A percentile compares a stretch with the other conserved stretches of the same genome.
Evolutionary conservation across 2,888 invertebrate genomes (phyloP).

Genomic region (Acronicta psi): DNA sequence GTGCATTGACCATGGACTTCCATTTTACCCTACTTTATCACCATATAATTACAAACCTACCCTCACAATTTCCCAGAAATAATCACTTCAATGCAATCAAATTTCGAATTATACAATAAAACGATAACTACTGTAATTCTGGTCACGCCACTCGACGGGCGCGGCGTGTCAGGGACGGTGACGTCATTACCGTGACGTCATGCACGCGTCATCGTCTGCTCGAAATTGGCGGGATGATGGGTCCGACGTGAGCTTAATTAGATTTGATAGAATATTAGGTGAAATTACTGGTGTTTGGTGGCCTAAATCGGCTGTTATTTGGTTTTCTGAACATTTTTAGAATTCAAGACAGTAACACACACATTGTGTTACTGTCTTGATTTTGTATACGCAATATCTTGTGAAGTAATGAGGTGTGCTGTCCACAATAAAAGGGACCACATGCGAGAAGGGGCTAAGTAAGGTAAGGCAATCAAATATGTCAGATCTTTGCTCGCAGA

Average conservation of each 20-base stretch:
- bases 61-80: slow-evolving; percentile 16
- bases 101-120: slow-evolving; percentile 24
- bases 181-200: slow-evolving; percentile 47
- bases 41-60: not conserved
- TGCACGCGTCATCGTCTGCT: slow-evolving; percentile 22
- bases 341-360: no score
- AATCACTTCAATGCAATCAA: slow-evolving; percentile 42
- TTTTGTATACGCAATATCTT: no score
- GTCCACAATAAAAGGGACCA: no score
- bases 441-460: no score
- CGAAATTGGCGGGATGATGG: slow-evolving; percentile 18
- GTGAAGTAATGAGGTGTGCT: no score
- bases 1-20: no score
- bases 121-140: slow-evolving; percentile 29
- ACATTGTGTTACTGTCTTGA: no score
- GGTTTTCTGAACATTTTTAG: no score
- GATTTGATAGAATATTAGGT: slow-evolving; percentile 5
- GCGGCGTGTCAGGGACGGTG: slow-evolving; percentile 34
- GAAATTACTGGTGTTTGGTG: not conserved
- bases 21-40: not conserved
- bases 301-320: no score
- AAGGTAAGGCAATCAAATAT: no score
- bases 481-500: no score
- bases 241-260: slow-evolving; percentile 16
- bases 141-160: slow-evolving; percentile 41